Conservation (phyloP, 2,797 vertebrate genomes). For the Bovichtus diacanthus region DNA sequence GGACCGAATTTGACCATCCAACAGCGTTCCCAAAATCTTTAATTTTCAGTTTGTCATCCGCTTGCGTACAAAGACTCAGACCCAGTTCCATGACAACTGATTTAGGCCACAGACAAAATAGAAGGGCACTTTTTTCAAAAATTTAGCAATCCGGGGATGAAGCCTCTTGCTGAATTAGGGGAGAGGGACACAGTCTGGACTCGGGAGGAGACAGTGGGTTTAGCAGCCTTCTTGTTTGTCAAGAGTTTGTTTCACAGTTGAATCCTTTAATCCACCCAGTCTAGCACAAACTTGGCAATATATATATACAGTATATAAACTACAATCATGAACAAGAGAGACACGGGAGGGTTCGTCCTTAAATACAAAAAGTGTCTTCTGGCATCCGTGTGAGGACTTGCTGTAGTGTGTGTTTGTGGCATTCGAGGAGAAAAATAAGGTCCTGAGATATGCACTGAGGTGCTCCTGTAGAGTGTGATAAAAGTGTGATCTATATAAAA, state of each 20-base stretch:
- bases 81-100: conserved; percentile 58
- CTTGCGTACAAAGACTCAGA: conserved; percentile 57
- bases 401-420: conserved; percentile 85
- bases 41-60: conserved; percentile 54
- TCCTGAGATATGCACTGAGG: conserved; percentile 91
- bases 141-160: conserved; percentile 53
- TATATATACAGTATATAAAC: conserved; percentile 69
- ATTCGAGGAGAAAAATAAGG: conserved; percentile 80
- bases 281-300: conserved; percentile 82
- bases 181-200: conserved; percentile 47
- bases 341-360: conserved; percentile 71
- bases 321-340: conserved; percentile 72
- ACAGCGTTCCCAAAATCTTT: conserved; percentile 60
- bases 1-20: conserved; percentile 51
- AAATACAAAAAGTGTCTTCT: conserved; percentile 78
- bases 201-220: conserved; percentile 55
- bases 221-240: conserved; percentile 87
- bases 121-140: conserved; percentile 77
- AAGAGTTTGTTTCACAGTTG: conserved; percentile 89
- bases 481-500: conserved; percentile 82
- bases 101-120: conserved; percentile 77
- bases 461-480: conserved; percentile 75
- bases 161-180: conserved; percentile 45
- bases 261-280: conserved; percentile 79
- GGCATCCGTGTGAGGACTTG: conserved; percentile 67